Evolutionary conservation across 1,140 invertebrate genomes (phyloP).

Genomic region (Penaeus japonicus): DNA sequence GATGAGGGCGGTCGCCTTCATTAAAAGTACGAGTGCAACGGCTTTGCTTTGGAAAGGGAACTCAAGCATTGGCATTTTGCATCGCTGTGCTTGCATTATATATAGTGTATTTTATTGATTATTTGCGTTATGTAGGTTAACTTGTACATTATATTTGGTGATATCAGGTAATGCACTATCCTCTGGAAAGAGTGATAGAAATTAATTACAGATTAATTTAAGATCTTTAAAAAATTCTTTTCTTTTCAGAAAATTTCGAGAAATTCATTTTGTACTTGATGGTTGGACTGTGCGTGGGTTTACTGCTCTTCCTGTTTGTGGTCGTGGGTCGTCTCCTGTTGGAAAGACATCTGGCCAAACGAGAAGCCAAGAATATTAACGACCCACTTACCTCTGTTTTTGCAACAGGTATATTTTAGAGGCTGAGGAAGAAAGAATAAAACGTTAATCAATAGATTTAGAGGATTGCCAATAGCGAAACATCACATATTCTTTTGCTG

Average conservation of each 20-base stretch:
- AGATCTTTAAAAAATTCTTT: slow-evolving; percentile 42
- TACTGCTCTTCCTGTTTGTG: slow-evolving; percentile 74
- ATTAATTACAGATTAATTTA: background rate
- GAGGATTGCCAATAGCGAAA: background rate
- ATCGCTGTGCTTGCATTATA: background rate
- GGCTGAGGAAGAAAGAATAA: no score
- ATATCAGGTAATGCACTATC: background rate
- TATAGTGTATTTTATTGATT: background rate
- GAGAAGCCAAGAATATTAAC: slow-evolving; percentile 66
- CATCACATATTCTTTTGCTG: no score
- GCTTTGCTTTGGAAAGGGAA: background rate
- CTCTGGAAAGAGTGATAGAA: background rate
- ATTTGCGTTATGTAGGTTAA: background rate
- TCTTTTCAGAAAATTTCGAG: slow-evolving; percentile 76
- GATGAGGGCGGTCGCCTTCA: slow-evolving; percentile 69
- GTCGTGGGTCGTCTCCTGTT: slow-evolving; percentile 74
- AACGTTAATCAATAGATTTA: no score
- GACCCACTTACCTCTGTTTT: slow-evolving; percentile 55
- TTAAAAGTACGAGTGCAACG: slow-evolving; percentile 61
- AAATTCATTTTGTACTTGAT: slow-evolving; percentile 80
- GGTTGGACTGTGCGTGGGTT: slow-evolving; percentile 73
- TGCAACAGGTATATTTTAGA: slow-evolving; percentile 23
- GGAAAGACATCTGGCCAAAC: slow-evolving; percentile 70
- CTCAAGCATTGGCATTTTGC: background rate
- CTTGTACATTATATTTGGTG: background rate